phyloP scores from a whole-genome alignment of 2,797 vertebrate genomes.

The Spinibarbus caldwelli region DNA sequence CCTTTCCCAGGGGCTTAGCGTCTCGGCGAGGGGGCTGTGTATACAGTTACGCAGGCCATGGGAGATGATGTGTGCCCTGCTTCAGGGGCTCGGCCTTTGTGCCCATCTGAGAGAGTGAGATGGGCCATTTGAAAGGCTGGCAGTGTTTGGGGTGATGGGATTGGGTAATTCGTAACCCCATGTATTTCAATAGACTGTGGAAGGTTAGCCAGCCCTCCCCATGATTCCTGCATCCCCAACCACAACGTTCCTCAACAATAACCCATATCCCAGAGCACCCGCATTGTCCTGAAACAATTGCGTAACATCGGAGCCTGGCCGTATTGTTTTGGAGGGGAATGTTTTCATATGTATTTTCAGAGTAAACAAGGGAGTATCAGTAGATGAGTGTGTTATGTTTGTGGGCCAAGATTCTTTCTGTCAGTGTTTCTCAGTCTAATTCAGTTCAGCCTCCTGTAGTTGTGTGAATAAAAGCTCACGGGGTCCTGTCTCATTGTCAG shows the following conservation, averaged over 20 bases:
- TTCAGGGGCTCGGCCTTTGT: slow-evolving; percentile 70
- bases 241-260: slow-evolving; percentile 64
- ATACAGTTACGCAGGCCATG: slow-evolving; percentile 50
- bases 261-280: slow-evolving; percentile 63
- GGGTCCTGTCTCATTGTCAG: slow-evolving; percentile 44
- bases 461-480: slow-evolving; percentile 48
- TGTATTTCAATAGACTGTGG: slow-evolving; percentile 32
- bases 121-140: slow-evolving; percentile 64
- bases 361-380: slow-evolving; percentile 63
- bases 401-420: slow-evolving; percentile 54
- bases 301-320: slow-evolving; percentile 61
- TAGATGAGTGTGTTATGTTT: slow-evolving; percentile 56
- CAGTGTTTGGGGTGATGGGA: slow-evolving; percentile 59
- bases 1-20: slow-evolving; percentile 62
- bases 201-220: slow-evolving; percentile 48
- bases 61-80: slow-evolving; percentile 60
- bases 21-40: slow-evolving; percentile 52
- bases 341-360: slow-evolving; percentile 64
- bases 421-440: slow-evolving; percentile 35
- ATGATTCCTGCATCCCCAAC: slow-evolving; percentile 36
- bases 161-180: slow-evolving; percentile 37
- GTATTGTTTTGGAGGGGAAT: slow-evolving; percentile 56
- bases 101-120: slow-evolving; percentile 45
- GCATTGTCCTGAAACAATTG: slow-evolving; percentile 76
- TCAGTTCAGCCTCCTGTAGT: slow-evolving; percentile 49